Evolutionary conservation across 2,797 vertebrate genomes (phyloP).

Genomic region (Mareca penelope): DNA sequence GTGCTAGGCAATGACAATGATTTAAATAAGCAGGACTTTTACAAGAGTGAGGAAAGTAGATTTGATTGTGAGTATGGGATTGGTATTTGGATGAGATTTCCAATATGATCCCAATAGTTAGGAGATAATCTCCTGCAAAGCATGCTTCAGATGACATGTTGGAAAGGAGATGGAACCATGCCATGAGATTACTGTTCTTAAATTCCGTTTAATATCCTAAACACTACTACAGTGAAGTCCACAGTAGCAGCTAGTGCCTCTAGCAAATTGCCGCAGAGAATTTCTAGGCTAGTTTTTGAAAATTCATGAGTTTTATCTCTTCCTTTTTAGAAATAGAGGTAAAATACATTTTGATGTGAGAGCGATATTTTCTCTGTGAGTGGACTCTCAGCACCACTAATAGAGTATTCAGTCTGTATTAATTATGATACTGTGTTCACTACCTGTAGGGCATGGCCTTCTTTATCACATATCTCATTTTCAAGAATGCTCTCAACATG

Average conservation of each 20-base stretch:
- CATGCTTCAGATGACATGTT: background rate
- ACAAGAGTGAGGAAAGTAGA: background rate
- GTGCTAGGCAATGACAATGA: background rate
- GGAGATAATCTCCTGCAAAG: background rate
- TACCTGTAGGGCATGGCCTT: background rate
- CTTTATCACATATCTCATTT: background rate
- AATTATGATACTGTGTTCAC: background rate
- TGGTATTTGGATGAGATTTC: background rate
- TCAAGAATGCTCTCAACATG: background rate
- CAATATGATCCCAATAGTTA: background rate
- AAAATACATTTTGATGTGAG: background rate
- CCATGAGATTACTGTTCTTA: background rate
- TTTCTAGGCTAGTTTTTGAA: background rate
- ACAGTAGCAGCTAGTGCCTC: background rate
- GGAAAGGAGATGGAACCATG: background rate
- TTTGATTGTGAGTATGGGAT: background rate
- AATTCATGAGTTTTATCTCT: background rate
- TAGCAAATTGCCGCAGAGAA: background rate
- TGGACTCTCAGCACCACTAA: background rate
- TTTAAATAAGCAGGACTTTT: background rate
- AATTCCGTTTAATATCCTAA: background rate
- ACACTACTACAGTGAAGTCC: background rate
- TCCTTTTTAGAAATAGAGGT: background rate
- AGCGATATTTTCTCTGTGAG: fast-evolving
- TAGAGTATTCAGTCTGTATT: background rate